Evolutionary conservation across 2,888 invertebrate genomes (phyloP).

Genomic region (Schrankia costaestrigalis): DNA sequence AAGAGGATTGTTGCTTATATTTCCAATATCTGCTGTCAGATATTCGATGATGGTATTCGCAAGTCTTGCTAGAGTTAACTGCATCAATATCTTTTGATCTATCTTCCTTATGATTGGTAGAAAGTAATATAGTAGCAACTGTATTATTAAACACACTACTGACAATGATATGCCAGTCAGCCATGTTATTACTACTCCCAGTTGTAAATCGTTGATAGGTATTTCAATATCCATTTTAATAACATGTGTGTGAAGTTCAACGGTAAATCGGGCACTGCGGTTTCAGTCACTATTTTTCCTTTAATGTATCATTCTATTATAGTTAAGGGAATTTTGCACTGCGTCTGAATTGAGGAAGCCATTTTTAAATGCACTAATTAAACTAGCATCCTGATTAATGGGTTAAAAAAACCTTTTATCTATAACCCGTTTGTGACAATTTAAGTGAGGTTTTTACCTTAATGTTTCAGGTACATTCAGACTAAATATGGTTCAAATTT

Average conservation of each 20-base stretch:
- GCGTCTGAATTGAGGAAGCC: too few species aligned
- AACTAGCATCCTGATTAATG: too few species aligned
- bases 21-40: slow-evolving; percentile 3
- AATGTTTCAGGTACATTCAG: too few species aligned
- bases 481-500: too few species aligned
- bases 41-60: slow-evolving; percentile 8
- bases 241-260: slow-evolving; percentile 2
- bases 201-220: not conserved
- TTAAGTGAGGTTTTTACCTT: too few species aligned
- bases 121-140: slow-evolving; percentile 3
- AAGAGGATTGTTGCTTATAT: not conserved
- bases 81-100: slow-evolving; percentile 14
- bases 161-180: slow-evolving; percentile 9
- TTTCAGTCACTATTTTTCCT: slow-evolving; percentile 2
- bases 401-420: too few species aligned
- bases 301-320: not conserved
- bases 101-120: slow-evolving; percentile 10
- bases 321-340: too few species aligned
- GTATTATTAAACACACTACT: slow-evolving; percentile 7
- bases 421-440: too few species aligned
- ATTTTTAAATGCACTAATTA: too few species aligned
- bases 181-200: slow-evolving; percentile 5
- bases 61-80: slow-evolving; percentile 13
- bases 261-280: not conserved
- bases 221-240: slow-evolving; percentile 2